phyloP scores from a whole-genome alignment of 1,140 invertebrate species.

The Magallana ariakensis region DNA sequence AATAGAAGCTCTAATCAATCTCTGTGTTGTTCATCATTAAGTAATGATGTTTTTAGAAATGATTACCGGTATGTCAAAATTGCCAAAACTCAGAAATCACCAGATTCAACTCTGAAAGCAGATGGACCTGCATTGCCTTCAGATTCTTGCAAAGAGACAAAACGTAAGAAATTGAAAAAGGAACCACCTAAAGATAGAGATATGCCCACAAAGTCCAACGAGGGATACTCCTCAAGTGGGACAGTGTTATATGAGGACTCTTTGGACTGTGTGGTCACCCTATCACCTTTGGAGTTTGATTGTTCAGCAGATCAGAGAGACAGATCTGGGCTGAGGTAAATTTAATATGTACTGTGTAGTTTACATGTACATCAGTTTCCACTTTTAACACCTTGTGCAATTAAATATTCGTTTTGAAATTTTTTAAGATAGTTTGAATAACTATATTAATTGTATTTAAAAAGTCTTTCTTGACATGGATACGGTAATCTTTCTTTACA shows the following conservation, averaged over 20 bases:
- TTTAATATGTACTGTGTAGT: background rate
- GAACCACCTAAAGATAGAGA: background rate
- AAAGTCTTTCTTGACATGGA: background rate
- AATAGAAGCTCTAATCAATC: background rate
- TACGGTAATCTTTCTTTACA: background rate
- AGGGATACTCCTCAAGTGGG: background rate
- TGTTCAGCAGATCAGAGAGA: background rate
- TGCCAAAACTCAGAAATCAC: constrained; percentile 3
- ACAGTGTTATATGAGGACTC: background rate
- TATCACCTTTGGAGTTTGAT: background rate
- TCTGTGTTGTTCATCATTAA: background rate
- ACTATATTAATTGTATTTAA: too few relatives aligned
- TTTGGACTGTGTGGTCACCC: background rate
- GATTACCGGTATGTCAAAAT: background rate
- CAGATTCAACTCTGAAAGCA: background rate
- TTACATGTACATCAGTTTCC: background rate
- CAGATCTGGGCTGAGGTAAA: background rate
- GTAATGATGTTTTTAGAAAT: background rate
- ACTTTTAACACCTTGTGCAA: background rate
- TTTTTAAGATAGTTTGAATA: background rate
- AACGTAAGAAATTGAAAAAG: background rate
- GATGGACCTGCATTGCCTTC: background rate
- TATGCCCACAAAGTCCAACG: background rate
- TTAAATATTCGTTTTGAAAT: background rate
- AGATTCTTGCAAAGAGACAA: background rate